Evolutionary conservation across 1,140 invertebrate species (phyloP).

Genomic region (Capitella teleta): DNA sequence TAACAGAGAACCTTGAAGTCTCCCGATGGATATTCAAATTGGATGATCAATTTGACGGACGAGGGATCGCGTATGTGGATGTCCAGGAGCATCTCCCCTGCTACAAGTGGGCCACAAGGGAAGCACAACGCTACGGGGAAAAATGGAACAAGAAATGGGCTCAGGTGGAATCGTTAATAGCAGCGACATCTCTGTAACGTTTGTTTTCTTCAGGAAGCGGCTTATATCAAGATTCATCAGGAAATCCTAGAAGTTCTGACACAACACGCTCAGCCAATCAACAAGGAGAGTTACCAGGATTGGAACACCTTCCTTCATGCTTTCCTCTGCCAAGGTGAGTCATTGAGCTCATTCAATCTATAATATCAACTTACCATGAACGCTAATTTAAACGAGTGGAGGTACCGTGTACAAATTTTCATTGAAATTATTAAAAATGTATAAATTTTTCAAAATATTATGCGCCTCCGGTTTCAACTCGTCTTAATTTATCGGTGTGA

Average conservation of each 20-base stretch:
- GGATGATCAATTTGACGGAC: constrained; percentile 37
- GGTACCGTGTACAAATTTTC: too few relatives aligned
- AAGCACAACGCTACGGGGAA: constrained; percentile 36
- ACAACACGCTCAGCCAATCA: constrained; percentile 23
- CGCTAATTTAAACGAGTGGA: too few relatives aligned
- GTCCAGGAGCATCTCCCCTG: constrained; percentile 31
- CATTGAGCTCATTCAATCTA: too few relatives aligned
- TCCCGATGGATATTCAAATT: constrained; percentile 40
- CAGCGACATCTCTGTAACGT: too few relatives aligned
- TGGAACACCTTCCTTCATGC: constrained; percentile 32
- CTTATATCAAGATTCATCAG: constrained; percentile 36
- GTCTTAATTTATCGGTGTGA: too few relatives aligned
- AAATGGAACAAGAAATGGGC: constrained; percentile 44
- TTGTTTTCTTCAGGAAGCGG: constrained; percentile 28
- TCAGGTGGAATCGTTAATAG: too few relatives aligned
- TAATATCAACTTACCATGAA: too few relatives aligned
- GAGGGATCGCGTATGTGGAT: constrained; percentile 39
- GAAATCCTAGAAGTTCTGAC: constrained; percentile 34
- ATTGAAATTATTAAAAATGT: too few relatives aligned
- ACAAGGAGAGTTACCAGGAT: constrained; percentile 27
- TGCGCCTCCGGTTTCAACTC: too few relatives aligned
- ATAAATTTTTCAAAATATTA: too few relatives aligned
- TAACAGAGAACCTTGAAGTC: constrained; percentile 37
- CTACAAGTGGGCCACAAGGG: constrained; percentile 37
- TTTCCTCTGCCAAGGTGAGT: constrained; percentile 35